Conservation (phyloP, 2,797 vertebrate genomes). For the Lateolabrax maculatus region DNA sequence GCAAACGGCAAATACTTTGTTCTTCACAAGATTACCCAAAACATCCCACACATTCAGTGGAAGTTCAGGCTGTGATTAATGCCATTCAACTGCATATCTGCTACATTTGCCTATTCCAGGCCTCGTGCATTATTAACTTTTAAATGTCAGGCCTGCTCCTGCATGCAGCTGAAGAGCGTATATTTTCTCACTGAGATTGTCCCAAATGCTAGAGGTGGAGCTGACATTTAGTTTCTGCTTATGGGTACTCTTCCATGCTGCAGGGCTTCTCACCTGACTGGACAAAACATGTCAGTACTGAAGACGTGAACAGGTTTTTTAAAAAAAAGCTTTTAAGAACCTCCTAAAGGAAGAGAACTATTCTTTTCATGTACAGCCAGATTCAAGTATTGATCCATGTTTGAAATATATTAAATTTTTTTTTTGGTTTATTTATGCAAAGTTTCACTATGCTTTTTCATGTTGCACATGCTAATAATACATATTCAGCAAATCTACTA, state of each 20-base stretch:
- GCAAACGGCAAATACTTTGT: background rate
- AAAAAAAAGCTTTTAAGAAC: background rate
- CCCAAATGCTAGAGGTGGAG: slow-evolving; percentile 39
- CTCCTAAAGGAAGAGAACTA: background rate
- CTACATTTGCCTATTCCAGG: background rate
- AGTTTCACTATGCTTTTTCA: background rate
- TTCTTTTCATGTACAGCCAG: background rate
- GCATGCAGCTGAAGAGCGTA: slow-evolving; percentile 31
- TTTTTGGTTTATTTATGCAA: background rate
- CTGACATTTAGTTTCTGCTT: slow-evolving; percentile 50
- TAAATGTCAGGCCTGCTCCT: slow-evolving; percentile 70
- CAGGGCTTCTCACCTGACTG: slow-evolving; percentile 27
- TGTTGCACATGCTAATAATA: background rate
- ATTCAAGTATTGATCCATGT: background rate
- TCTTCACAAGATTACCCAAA: background rate
- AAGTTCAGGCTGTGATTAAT: slow-evolving; percentile 2
- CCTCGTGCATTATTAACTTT: background rate
- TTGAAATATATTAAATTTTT: background rate
- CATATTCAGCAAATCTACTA: background rate
- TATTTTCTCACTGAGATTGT: background rate
- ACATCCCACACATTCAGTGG: too few species aligned
- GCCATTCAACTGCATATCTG: slow-evolving; percentile 1
- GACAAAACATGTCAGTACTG: slow-evolving; percentile 1
- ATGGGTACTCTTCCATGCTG: slow-evolving; percentile 22
- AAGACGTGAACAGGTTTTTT: background rate